Evolutionary conservation across 2,113 vertebrate species (phyloP).

Genomic region (Poeciliopsis occidentalis): DNA sequence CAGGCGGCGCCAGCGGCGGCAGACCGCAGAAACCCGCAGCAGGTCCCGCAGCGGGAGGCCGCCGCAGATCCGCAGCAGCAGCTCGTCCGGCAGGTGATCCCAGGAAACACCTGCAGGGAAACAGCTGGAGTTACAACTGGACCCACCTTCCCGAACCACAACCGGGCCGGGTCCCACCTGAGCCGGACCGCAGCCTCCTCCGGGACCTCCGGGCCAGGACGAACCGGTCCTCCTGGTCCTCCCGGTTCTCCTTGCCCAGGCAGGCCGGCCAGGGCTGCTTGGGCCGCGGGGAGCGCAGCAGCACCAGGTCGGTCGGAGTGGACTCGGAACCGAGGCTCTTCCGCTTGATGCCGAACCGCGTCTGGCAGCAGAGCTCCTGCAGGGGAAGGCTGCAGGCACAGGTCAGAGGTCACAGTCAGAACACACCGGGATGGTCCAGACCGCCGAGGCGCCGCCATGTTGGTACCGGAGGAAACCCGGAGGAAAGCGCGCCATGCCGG

Average conservation of each 20-base stretch:
- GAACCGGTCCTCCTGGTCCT: slow-evolving; percentile 62
- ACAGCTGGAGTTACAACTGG: not conserved
- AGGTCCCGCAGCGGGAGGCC: slow-evolving; percentile 86
- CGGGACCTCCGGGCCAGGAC: slow-evolving; percentile 80
- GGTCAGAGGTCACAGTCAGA: too few species aligned
- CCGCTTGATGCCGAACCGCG: slow-evolving; percentile 15
- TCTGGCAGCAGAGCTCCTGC: slow-evolving; percentile 81
- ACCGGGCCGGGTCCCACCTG: slow-evolving; percentile 5
- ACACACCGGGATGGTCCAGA: too few species aligned
- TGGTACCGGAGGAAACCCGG: not conserved
- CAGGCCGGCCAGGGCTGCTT: slow-evolving; percentile 75
- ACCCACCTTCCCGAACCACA: not conserved
- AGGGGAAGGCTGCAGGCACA: slow-evolving; percentile 79
- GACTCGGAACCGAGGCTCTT: slow-evolving; percentile 83
- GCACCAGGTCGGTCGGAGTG: slow-evolving; percentile 82
- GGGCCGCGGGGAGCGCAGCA: slow-evolving; percentile 73
- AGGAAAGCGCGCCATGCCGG: slow-evolving; percentile 40
- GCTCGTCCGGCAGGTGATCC: slow-evolving; percentile 90
- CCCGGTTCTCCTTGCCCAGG: slow-evolving; percentile 80
- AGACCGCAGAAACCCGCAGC: slow-evolving; percentile 80
- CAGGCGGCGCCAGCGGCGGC: slow-evolving; percentile 87
- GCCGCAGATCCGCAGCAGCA: slow-evolving; percentile 86
- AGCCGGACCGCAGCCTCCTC: slow-evolving; percentile 70
- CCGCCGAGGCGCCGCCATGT: slow-evolving; percentile 55
- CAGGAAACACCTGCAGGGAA: slow-evolving; percentile 81